Evolutionary conservation across 2,797 vertebrate species (phyloP).

Genomic region (Chiloscyllium punctatum): DNA sequence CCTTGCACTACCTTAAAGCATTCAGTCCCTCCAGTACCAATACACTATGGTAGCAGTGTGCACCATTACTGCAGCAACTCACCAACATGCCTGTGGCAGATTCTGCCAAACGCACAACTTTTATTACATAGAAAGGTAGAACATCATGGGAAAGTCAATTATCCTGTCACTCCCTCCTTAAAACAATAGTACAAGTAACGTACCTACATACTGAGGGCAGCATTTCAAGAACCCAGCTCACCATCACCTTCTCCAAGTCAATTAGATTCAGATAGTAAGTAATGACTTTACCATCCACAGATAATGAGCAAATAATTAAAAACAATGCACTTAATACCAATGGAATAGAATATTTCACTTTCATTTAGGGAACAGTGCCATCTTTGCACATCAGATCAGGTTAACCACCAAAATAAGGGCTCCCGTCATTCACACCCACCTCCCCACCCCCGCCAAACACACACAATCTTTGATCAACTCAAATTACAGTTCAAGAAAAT

Average conservation of each 20-base stretch:
- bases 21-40: neutral
- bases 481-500: neutral
- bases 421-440: neutral
- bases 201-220: neutral
- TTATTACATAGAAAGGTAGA: neutral
- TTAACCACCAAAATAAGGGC: neutral
- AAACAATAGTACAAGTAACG: neutral
- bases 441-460: too few relatives aligned
- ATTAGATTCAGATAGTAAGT: neutral
- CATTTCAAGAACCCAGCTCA: neutral
- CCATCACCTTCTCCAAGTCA: neutral
- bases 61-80: neutral
- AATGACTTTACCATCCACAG: neutral
- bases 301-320: neutral
- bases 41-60: neutral
- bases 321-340: neutral
- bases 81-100: neutral
- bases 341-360: neutral
- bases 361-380: neutral
- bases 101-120: neutral
- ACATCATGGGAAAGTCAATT: neutral
- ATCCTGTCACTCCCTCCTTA: neutral
- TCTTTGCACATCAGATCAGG: neutral
- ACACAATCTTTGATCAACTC: neutral
- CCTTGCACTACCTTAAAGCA: neutral